Conservation (phyloP, 2,888 invertebrate species). For the Cryptosula pallasiana region DNA sequence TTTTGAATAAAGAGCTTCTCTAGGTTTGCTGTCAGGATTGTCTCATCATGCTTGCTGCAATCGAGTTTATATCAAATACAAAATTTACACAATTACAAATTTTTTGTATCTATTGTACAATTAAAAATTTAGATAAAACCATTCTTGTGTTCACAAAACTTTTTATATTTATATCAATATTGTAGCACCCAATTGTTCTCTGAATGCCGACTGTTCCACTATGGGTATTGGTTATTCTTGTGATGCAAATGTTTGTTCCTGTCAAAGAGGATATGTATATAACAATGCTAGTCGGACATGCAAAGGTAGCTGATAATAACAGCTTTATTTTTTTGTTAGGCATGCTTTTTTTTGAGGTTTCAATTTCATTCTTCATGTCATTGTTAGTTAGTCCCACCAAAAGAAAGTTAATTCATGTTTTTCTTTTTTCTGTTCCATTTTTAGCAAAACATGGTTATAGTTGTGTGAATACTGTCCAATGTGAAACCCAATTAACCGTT, state of each 20-base stretch:
- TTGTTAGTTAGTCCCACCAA: neutral
- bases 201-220: neutral
- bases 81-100: no score
- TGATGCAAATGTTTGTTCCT: neutral
- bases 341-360: no score
- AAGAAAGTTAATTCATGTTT: neutral
- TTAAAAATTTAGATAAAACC: no score
- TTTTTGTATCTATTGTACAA: no score
- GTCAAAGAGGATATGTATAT: neutral
- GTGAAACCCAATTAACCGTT: neutral
- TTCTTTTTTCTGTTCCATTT: neutral
- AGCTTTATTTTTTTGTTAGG: no score
- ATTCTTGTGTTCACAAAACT: no score
- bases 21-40: no score
- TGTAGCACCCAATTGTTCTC: neutral
- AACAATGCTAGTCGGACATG: neutral
- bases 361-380: no score
- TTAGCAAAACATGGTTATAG: neutral
- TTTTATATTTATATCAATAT: no score
- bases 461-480: neutral
- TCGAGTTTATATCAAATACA: no score
- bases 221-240: neutral
- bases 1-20: no score
- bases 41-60: no score
- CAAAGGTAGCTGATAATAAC: conserved; percentile 7